A percentile compares a stretch with the other conserved stretches of the same genome.
These are phyloP conservation scores for Drosophila dives DNA, from an alignment of 2,888 invertebrate species.

Conservation along the genomic window DNA sequence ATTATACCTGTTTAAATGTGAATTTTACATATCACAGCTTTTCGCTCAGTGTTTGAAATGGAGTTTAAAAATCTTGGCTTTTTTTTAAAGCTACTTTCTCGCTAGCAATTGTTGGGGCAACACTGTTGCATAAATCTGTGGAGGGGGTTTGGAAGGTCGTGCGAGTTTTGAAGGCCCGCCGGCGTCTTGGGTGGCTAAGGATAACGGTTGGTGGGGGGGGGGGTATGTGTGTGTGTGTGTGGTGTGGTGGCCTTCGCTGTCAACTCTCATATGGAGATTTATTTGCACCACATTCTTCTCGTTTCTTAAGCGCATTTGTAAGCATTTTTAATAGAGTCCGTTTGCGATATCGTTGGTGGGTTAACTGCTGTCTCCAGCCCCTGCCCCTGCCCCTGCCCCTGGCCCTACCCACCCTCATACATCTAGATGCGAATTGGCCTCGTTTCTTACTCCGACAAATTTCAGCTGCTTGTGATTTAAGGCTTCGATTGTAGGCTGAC, in stretches of 20 bases:
- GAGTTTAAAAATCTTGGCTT: background rate
- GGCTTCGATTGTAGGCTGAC: conserved; percentile 49
- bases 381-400: background rate
- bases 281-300: conserved; percentile 53
- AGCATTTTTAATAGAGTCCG: conserved; percentile 80
- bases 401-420: background rate
- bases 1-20: background rate
- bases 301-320: conserved; percentile 75
- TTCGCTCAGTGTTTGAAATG: background rate
- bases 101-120: conserved; percentile 10
- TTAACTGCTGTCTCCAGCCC: conserved; percentile 39
- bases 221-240: background rate
- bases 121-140: conserved; percentile 14
- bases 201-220: background rate
- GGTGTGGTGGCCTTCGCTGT: conserved; percentile 46
- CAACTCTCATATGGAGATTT: conserved; percentile 77
- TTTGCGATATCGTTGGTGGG: conserved; percentile 33
- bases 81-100: conserved; percentile 4
- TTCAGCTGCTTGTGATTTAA: conserved; percentile 45
- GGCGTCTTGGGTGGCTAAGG: conserved; percentile 2
- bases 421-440: conserved; percentile 47
- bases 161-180: background rate
- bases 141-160: background rate
- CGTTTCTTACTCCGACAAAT: conserved; percentile 48
- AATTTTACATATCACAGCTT: background rate